Base-by-base conservation (phyloP, 2,113 vertebrate genomes). In the Glaucidium brasilianum region DNA sequence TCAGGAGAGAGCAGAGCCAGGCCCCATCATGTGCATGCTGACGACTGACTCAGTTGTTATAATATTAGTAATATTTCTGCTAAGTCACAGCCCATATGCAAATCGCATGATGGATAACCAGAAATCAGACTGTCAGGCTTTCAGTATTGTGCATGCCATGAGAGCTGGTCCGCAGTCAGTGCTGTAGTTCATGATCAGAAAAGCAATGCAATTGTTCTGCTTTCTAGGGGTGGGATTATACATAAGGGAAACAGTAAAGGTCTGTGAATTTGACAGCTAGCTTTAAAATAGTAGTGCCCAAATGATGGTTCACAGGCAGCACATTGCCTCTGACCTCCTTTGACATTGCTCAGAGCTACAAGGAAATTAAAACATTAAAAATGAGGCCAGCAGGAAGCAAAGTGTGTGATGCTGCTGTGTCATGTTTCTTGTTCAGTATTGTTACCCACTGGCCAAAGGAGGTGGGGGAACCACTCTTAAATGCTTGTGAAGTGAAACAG, bases 101-200 rank as follows among this genome's bases (percentile, higher is more conserved):
- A 7, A 26, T 56, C 0, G 4, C 22, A 3, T 15, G 84, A 58
- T 9, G 78, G 41, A 43, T 47, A 68, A 37, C 12, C 88, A 66
- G 62, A 37, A 37, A 50, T 32, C 49, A 21, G 29, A 45, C 30
- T 3, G 2, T 25, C 2, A 8, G 32, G 30, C n/a, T 50, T 60
- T 64, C 30, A 4, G 66, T 17, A 3, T 35, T 9, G 45, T 2
- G 2, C 5, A 1, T 12, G 45, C 41, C 4, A 1, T 22, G 66
- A 50, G 34, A 45, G 41, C 79, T 12, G 49, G 21, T 59, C 45
- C 56, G 3, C 2, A n/a, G 32, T 13, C 53, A 17, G 12, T 5
- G 52, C 60, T 20, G 26, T 5, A 4, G 37, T 20, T 60, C 3
- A 1, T 6, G n/a, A 39, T 64, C 39, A 19, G 37, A 14, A 82